phyloP scores from a whole-genome alignment of 2,888 invertebrate species.

The Ectemnius cavifrons region DNA sequence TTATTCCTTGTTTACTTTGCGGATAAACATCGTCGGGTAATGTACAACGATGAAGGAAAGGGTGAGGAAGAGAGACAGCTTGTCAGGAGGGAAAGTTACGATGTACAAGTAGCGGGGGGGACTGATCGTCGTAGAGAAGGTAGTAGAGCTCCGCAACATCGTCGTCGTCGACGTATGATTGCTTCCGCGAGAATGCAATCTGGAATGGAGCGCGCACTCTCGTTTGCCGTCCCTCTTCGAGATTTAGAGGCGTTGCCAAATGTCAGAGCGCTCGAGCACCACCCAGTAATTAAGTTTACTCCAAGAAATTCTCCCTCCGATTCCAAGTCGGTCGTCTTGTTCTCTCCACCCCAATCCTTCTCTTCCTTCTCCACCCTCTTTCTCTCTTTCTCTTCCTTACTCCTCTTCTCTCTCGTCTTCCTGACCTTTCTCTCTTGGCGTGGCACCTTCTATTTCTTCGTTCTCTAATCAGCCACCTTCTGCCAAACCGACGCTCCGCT shows the following conservation, averaged over 20 bases:
- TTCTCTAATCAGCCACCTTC: conserved; percentile 7
- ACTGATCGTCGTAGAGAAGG: conserved; percentile 2
- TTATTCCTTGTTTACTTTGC: too few species aligned
- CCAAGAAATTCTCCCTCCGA: conserved; percentile 57
- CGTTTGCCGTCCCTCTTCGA: conserved; percentile 57
- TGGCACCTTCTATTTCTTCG: conserved; percentile 1
- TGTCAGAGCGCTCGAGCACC: conserved; percentile 63
- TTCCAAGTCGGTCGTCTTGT: conserved; percentile 3
- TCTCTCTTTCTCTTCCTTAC: conserved; percentile 11
- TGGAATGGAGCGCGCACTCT: conserved; percentile 54
- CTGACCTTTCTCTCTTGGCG: conserved; percentile 14
- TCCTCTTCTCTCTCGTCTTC: conserved; percentile 16
- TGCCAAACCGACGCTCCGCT: not conserved
- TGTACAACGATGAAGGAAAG: too few species aligned
- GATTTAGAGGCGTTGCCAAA: conserved; percentile 70
- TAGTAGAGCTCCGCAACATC: not conserved
- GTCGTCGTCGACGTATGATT: conserved; percentile 59
- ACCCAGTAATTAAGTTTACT: conserved; percentile 70
- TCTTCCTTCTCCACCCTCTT: conserved; percentile 8
- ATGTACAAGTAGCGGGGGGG: not conserved
- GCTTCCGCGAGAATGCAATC: conserved; percentile 62
- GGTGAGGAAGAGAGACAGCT: too few species aligned
- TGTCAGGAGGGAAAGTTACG: too few species aligned
- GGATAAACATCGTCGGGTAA: too few species aligned
- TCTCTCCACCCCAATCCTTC: conserved; percentile 18